Conservation (phyloP, 2,113 vertebrate genomes). For the Plotosus lineatus region DNA sequence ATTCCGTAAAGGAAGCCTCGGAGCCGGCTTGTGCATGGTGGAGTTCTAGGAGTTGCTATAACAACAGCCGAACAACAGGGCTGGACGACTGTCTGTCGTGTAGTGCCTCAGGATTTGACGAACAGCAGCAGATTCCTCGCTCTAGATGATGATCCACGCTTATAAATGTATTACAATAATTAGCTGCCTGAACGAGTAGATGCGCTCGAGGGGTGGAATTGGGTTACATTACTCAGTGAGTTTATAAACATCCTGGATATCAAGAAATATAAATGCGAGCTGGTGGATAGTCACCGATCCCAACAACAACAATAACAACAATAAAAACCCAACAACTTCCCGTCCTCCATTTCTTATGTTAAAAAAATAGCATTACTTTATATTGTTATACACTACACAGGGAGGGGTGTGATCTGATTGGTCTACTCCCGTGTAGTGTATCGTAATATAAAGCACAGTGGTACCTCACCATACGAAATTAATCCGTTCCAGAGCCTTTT, state of each 20-base stretch:
- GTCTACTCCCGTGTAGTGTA: too few relatives aligned
- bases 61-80: neutral
- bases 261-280: too few relatives aligned
- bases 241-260: too few relatives aligned
- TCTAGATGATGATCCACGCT: neutral
- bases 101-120: neutral
- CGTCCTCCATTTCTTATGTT: too few relatives aligned
- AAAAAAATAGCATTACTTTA: too few relatives aligned
- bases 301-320: too few relatives aligned
- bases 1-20: neutral
- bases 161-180: neutral
- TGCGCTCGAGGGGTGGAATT: neutral
- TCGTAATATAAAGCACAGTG: too few relatives aligned
- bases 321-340: too few relatives aligned
- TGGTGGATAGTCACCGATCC: neutral
- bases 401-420: too few relatives aligned
- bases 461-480: too few relatives aligned
- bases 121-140: neutral
- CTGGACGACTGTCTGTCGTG: neutral
- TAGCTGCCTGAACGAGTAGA: neutral
- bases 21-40: neutral
- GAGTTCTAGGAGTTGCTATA: neutral
- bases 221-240: neutral
- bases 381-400: too few relatives aligned
- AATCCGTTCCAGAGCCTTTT: too few relatives aligned